phyloP scores from a whole-genome alignment of 2,113 vertebrate species.

The Struthidea cinerea region DNA sequence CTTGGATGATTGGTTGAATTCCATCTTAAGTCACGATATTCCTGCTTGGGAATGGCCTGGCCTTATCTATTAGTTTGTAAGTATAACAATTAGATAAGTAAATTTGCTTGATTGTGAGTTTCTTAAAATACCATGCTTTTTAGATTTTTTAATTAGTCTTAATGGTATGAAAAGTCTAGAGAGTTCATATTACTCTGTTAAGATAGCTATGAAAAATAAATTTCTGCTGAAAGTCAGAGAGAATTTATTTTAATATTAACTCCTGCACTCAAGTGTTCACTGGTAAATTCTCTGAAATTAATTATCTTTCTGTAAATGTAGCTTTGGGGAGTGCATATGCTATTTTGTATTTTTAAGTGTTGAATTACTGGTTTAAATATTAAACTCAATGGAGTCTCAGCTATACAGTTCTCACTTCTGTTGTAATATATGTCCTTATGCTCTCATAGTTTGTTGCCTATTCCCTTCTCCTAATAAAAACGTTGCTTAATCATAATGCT shows the following conservation, averaged over 20 bases:
- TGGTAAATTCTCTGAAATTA: background rate
- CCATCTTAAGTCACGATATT: background rate
- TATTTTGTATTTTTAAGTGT: background rate
- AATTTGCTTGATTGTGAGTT: background rate
- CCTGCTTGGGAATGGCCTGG: background rate
- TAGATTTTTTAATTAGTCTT: background rate
- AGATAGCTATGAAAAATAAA: background rate
- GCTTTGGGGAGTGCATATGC: background rate
- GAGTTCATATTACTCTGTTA: background rate
- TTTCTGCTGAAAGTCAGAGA: background rate
- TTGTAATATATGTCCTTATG: background rate
- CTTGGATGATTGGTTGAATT: background rate
- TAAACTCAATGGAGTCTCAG: background rate
- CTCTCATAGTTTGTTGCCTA: background rate
- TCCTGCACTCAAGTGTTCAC: background rate
- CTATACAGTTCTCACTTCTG: background rate
- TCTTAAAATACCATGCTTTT: background rate
- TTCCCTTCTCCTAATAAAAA: background rate
- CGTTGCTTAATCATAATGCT: background rate
- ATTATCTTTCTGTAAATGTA: background rate
- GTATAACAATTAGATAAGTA: background rate
- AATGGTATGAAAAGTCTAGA: background rate
- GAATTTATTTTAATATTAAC: background rate
- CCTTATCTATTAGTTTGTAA: background rate
- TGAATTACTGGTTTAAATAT: constrained; percentile 7